These are phyloP conservation scores for Craseonycteris thonglongyai DNA, from an alignment of 2,113 vertebrate genomes.

Conservation along the genomic window DNA sequence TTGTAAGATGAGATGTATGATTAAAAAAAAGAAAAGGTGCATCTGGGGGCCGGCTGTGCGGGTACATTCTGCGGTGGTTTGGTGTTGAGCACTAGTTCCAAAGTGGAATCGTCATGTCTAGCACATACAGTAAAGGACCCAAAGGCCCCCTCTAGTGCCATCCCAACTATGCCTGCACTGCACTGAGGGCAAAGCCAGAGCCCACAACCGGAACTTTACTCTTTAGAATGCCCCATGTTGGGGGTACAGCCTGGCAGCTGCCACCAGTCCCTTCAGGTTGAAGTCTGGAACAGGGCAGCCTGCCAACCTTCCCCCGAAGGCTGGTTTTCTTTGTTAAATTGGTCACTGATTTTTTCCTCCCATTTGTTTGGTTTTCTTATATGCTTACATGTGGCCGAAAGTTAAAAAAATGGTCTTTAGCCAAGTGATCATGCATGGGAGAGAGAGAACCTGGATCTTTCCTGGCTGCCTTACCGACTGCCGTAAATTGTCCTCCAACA, in stretches of 20 bases:
- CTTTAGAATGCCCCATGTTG: not conserved
- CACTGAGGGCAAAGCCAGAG: not conserved
- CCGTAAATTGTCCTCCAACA: constrained; percentile 25
- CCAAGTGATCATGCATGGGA: not conserved
- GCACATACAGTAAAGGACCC: not conserved
- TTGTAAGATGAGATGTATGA: not conserved
- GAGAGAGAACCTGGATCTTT: constrained; percentile 3
- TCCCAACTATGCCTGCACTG: not conserved
- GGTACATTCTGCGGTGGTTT: not conserved
- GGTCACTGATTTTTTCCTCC: not conserved
- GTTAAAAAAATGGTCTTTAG: not conserved
- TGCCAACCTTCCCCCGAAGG: not conserved
- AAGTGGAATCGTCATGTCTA: not conserved
- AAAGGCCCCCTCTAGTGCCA: not conserved
- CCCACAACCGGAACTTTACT: not conserved
- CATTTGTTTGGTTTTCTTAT: not conserved
- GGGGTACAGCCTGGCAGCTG: not conserved
- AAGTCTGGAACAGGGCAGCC: not conserved
- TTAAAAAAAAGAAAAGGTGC: not conserved
- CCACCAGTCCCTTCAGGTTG: not conserved
- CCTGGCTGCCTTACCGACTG: constrained; percentile 13
- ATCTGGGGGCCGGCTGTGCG: not conserved
- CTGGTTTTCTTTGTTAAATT: constrained; percentile 15
- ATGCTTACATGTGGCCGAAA: constrained; percentile 18
- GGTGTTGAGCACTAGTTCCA: not conserved